Conservation (phyloP, 2,888 invertebrate species). For the Chymomyza fuscimana region DNA sequence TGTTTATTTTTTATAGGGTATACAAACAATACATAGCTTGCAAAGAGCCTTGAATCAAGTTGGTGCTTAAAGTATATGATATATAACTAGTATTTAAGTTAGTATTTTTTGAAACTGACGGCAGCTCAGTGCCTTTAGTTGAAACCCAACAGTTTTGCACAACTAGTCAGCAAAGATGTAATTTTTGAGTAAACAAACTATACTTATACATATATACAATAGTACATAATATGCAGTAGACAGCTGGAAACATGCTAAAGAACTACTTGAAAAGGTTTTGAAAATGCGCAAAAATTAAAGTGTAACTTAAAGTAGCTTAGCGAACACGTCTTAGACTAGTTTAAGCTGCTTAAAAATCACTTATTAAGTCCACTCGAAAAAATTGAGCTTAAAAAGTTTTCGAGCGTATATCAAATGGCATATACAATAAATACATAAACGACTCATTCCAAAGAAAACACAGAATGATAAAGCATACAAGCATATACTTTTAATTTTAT, state of each 20-base stretch:
- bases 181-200: background rate
- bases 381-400: background rate
- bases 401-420: constrained; percentile 13
- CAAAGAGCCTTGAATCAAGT: constrained; percentile 68
- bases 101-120: background rate
- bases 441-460: constrained; percentile 79
- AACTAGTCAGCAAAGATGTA: constrained; percentile 59
- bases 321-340: background rate
- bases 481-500: constrained; percentile 10
- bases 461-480: constrained; percentile 56
- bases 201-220: background rate
- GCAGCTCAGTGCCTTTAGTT: background rate
- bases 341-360: constrained; percentile 68
- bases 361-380: constrained; percentile 51
- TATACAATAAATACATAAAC: constrained; percentile 52
- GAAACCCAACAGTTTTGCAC: constrained; percentile 39
- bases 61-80: constrained; percentile 62
- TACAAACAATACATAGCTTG: constrained; percentile 17
- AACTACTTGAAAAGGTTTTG: constrained; percentile 16
- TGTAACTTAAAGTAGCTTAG: background rate
- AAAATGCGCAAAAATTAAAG: constrained; percentile 13
- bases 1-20: background rate
- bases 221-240: constrained; percentile 26
- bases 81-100: background rate
- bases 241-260: constrained; percentile 63